Percentiles rank a stretch among this genome's conserved stretches.
Evolutionary conservation across 1,140 invertebrate species (phyloP).

Genomic region (Euwallacea fornicatus): DNA sequence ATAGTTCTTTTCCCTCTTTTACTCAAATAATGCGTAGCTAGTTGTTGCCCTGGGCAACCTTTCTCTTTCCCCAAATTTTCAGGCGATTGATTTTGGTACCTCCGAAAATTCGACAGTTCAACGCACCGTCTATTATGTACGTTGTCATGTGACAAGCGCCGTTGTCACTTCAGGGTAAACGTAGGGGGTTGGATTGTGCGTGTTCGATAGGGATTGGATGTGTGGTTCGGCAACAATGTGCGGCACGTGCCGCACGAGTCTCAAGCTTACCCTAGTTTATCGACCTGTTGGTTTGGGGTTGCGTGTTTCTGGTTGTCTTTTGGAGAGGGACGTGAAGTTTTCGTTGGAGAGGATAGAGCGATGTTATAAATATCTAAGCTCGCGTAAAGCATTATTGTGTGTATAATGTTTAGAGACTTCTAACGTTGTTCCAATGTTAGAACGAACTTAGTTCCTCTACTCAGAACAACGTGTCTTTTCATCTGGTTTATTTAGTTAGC

Average conservation of each 20-base stretch:
- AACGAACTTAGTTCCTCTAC: too few relatives aligned
- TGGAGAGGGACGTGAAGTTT: neutral
- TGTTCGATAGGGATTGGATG: neutral
- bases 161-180: neutral
- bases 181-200: neutral
- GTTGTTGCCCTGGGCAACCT: neutral
- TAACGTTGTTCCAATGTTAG: too few relatives aligned
- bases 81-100: constrained; percentile 3
- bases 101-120: constrained; percentile 5
- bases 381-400: too few relatives aligned
- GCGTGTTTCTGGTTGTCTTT: constrained; percentile 21
- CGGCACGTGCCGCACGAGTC: constrained; percentile 17
- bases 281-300: constrained; percentile 20
- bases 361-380: too few relatives aligned
- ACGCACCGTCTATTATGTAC: constrained; percentile 7
- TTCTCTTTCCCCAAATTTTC: neutral
- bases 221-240: constrained; percentile 11
- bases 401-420: too few relatives aligned
- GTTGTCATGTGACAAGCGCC: neutral
- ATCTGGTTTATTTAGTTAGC: too few relatives aligned
- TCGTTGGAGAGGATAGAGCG: too few relatives aligned
- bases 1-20: neutral
- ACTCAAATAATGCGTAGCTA: neutral
- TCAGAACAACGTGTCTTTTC: too few relatives aligned
- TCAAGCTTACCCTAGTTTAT: constrained; percentile 23